Conservation (phyloP, 1,140 invertebrate genomes). For the Zophobas atratus region DNA sequence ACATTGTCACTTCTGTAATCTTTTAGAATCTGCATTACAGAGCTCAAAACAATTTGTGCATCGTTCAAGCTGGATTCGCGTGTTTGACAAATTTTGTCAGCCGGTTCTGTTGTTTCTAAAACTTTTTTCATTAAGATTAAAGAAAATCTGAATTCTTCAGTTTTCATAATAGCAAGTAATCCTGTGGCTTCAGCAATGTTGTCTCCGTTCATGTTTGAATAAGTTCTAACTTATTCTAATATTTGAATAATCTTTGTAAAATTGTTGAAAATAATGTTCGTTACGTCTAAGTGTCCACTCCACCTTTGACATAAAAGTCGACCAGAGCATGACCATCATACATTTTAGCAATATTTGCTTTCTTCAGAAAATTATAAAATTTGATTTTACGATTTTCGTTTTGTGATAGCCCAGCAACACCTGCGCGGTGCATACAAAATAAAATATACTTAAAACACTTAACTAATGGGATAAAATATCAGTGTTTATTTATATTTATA, state of each 20-base stretch:
- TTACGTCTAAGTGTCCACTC: conserved; percentile 36
- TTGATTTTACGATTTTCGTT: too few species aligned
- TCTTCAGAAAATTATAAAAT: too few species aligned
- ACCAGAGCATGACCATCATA: too few species aligned
- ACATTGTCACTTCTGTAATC: neutral
- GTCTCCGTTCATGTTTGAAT: neutral
- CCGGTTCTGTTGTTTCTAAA: conserved; percentile 56
- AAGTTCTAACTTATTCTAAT: conserved; percentile 39
- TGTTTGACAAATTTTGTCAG: conserved; percentile 55
- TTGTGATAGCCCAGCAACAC: too few species aligned
- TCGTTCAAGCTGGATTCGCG: conserved; percentile 53
- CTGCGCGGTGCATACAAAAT: too few species aligned
- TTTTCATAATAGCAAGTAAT: neutral
- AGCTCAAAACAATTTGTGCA: neutral
- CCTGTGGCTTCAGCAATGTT: conserved; percentile 12
- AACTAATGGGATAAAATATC: too few species aligned
- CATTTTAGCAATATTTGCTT: too few species aligned
- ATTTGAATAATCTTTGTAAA: conserved; percentile 26
- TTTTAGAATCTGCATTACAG: neutral
- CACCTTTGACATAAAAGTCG: conserved; percentile 7
- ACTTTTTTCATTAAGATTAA: conserved; percentile 46
- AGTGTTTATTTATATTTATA: too few species aligned
- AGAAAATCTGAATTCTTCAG: conserved; percentile 12
- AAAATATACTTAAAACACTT: too few species aligned
- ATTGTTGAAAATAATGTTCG: conserved; percentile 30